Evolutionary conservation across 2,113 vertebrate genomes (phyloP).

Genomic region (Ciconia maguari): DNA sequence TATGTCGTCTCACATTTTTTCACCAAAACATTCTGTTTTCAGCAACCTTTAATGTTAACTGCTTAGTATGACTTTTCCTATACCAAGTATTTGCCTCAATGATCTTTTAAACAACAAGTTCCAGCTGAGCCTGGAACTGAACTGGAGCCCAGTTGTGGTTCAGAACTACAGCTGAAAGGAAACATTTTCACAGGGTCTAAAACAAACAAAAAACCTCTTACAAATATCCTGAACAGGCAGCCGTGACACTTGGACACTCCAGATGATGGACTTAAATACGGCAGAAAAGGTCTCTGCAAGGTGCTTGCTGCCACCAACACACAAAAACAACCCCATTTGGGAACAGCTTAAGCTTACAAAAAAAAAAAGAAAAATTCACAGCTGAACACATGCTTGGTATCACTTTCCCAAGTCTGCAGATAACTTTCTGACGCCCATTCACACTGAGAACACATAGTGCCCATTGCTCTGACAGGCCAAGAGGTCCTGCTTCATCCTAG

Average conservation of each 20-base stretch:
- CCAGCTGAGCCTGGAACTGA: not conserved
- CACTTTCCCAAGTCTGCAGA: not conserved
- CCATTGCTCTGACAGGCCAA: not conserved
- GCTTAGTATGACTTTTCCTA: not conserved
- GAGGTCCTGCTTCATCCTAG: no score
- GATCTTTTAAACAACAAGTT: not conserved
- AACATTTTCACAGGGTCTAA: not conserved
- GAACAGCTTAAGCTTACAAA: not conserved
- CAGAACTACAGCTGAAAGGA: not conserved
- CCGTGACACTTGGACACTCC: not conserved
- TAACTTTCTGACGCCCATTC: not conserved
- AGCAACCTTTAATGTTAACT: not conserved
- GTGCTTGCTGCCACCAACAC: not conserved
- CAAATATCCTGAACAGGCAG: not conserved
- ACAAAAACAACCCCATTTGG: not conserved
- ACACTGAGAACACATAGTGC: fast-evolving
- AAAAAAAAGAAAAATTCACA: no score
- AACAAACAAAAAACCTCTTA: not conserved
- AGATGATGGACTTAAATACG: fast-evolving
- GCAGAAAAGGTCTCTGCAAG: not conserved
- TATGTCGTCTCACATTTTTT: not conserved
- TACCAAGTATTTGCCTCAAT: not conserved
- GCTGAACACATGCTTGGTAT: not conserved
- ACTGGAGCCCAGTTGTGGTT: not conserved
- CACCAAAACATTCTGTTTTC: not conserved